Evolutionary conservation across 2,888 invertebrate species (phyloP).

Genomic region (Stenchaetothrips biformis): DNA sequence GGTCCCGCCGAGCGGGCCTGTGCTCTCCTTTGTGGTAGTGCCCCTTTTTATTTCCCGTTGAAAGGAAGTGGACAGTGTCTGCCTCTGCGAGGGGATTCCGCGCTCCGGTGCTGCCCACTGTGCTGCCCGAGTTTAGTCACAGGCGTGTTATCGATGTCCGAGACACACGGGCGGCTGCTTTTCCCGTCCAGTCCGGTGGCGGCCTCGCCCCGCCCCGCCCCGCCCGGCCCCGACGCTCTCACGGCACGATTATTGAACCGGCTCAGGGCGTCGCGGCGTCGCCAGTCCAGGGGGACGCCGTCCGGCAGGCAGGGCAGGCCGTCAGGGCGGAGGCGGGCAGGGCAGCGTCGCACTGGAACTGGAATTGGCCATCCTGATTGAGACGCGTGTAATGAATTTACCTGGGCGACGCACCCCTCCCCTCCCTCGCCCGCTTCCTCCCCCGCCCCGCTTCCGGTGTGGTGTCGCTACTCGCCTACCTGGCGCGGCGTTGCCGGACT

Average conservation of each 20-base stretch:
- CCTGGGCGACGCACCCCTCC: background rate
- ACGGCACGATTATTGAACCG: background rate
- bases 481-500: conserved; percentile 11
- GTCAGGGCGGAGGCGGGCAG: background rate
- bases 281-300: no score
- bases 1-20: no score
- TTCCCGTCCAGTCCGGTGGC: background rate
- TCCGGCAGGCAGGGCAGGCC: no score
- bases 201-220: background rate
- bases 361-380: background rate
- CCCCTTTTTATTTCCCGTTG: no score
- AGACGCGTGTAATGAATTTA: conserved; percentile 2
- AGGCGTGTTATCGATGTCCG: background rate
- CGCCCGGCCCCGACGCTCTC: background rate
- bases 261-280: background rate
- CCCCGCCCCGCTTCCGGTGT: conserved; percentile 8
- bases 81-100: background rate
- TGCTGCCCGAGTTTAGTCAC: no score
- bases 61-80: no score
- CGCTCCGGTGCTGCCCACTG: no score
- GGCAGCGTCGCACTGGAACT: background rate
- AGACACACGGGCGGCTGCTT: background rate
- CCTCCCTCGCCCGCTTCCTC: background rate
- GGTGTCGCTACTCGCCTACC: conserved; percentile 24
- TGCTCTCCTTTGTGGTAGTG: no score